Evolutionary conservation across 2,797 vertebrate species (phyloP).

Genomic region (Alosa sapidissima): DNA sequence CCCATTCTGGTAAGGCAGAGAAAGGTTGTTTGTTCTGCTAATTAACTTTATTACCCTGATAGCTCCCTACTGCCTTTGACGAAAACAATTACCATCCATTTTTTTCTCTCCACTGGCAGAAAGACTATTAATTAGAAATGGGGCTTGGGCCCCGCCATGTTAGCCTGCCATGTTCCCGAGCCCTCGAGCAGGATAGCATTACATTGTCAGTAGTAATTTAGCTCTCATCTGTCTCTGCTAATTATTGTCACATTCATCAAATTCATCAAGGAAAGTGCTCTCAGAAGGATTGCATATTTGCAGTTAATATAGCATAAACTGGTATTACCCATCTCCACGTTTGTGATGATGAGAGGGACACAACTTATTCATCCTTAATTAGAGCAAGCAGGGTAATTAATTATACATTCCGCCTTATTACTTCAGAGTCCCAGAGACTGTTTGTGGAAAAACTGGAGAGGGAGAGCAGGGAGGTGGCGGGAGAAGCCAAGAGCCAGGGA

Average conservation of each 20-base stretch:
- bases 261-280: constrained; percentile 99
- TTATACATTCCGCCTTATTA: constrained; percentile 99
- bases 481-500: constrained; percentile 17
- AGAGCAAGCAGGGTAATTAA: constrained; percentile 99
- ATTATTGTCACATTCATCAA: constrained; percentile 99
- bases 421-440: constrained; percentile 96
- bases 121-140: constrained; percentile 88
- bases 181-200: constrained; percentile 82
- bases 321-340: constrained; percentile 96
- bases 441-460: constrained; percentile 82
- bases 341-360: constrained; percentile 95
- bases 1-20: constrained; percentile 83
- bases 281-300: constrained; percentile 97
- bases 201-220: constrained; percentile 99
- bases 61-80: constrained; percentile 98
- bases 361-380: constrained; percentile 99
- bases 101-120: constrained; percentile 67
- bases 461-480: constrained; percentile 63
- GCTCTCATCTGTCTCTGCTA: constrained; percentile 99
- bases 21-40: constrained; percentile 97
- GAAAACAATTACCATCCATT: constrained; percentile 96
- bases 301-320: constrained; percentile 99
- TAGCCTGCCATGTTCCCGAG: constrained; percentile 48
- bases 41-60: constrained; percentile 99
- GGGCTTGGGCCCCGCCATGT: constrained; percentile 69